A percentile compares a stretch with the other conserved stretches of the same genome.
phyloP scores from a whole-genome alignment of 2,888 invertebrate genomes.

The Balanococcus diminutus region DNA sequence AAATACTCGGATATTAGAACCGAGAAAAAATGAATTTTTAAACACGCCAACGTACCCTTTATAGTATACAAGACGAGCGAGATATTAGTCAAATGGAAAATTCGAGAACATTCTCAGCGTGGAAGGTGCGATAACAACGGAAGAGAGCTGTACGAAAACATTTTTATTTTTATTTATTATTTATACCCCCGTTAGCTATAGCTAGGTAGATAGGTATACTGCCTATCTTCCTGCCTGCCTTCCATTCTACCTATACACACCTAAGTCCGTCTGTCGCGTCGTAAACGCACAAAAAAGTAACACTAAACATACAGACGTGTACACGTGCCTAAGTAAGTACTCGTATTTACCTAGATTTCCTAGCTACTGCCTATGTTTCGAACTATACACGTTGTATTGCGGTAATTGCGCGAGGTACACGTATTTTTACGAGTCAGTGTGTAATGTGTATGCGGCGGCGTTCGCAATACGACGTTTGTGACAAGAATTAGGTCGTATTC shows the following conservation, averaged over 20 bases:
- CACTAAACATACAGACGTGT: neutral
- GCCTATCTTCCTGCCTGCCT: neutral
- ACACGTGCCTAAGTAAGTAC: neutral
- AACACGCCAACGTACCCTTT: slow-evolving; percentile 31
- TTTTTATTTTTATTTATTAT: slow-evolving; percentile 37
- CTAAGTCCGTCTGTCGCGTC: neutral
- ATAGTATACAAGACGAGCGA: too few species aligned
- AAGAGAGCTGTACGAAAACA: slow-evolving; percentile 4
- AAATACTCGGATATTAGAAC: slow-evolving; percentile 13
- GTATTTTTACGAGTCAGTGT: neutral
- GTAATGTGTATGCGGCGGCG: neutral
- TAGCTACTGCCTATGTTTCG: neutral
- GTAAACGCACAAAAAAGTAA: neutral
- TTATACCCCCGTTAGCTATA: too few species aligned
- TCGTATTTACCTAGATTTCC: neutral
- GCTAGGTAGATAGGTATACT: neutral
- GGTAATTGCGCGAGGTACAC: neutral
- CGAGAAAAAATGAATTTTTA: slow-evolving; percentile 37
- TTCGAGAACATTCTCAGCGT: neutral
- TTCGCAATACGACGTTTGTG: neutral
- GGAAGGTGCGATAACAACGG: slow-evolving; percentile 8
- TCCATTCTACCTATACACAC: neutral
- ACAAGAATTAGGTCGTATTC: slow-evolving; percentile 21
- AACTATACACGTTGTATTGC: neutral
- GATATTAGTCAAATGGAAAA: slow-evolving; percentile 41